phyloP scores from a whole-genome alignment of 2,113 vertebrate genomes.

The Felis catus region DNA sequence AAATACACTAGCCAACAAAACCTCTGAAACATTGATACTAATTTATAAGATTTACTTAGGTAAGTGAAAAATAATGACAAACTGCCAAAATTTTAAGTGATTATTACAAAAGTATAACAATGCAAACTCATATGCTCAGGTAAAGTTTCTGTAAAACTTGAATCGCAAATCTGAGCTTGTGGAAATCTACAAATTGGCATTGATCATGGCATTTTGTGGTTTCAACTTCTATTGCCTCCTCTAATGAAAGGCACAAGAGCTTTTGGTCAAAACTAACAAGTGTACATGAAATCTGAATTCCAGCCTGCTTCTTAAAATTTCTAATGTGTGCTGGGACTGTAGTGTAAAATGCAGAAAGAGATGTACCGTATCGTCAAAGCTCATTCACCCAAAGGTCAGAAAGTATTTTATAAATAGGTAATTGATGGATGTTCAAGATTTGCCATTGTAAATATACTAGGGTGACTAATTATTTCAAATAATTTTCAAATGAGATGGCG shows the following conservation, averaged over 20 bases:
- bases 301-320: background rate
- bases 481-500: background rate
- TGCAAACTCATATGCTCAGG: background rate
- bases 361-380: background rate
- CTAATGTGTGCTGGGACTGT: background rate
- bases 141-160: background rate
- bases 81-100: background rate
- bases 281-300: background rate
- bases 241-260: background rate
- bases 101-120: background rate
- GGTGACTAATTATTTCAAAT: slow-evolving; percentile 52
- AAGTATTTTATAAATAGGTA: slow-evolving; percentile 8
- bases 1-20: background rate
- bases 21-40: background rate
- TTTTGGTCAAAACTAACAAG: background rate
- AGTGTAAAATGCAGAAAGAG: background rate
- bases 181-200: background rate
- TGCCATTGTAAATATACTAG: slow-evolving; percentile 35
- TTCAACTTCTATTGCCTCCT: background rate
- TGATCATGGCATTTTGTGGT: background rate
- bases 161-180: background rate
- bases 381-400: background rate
- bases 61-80: background rate
- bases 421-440: background rate
- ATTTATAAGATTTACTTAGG: background rate